Evolutionary conservation across 2,113 vertebrate species (phyloP), one percentile per base, ranked within the genome.

Genomic region (Calonectris borealis): DNA sequence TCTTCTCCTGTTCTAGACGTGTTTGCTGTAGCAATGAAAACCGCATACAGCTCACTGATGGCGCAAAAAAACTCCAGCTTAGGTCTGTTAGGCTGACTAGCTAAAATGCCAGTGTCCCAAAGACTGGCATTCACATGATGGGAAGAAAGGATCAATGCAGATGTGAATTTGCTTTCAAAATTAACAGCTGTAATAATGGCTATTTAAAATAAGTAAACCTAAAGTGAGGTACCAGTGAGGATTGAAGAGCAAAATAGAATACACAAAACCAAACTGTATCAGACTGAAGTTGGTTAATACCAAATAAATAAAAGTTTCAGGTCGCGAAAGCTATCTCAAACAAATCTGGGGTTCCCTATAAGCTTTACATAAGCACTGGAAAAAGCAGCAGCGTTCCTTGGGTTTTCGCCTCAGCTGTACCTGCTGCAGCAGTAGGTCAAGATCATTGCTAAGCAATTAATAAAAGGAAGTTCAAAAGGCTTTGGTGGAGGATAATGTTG

Each of bases 221-320:
- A 24, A 96, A 72, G 26, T 27, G 16, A 42, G 24, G 8, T 62
- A n/a, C 36, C 16, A 40, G 13, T 19, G 13, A 68, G 17, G 15
- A 36, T 3, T 64, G 57, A 72, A 68, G 21, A 68, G 10, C n/a
- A 64, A 72, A 80, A 72, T 1, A 77, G 12, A 91, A 58, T 48
- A 49, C 27, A 54, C 13, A 52, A 57, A 73, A 20, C n/a, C 9
- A 51, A 70, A 36, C 29, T 0, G 0, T 44, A 62, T 58, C n/a
- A 62, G 27, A 76, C 66, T 49, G 25, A 83, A 83, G 18, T 86
- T 1, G 10, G 21, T 90, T 79, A 55, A 61, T 62, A 54, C 27
- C 38, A 85, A 90, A 52, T 3, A 36, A 81, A 52, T 78, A 11
- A 38, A 87, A 65, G 25, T 57, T 81, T 84, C 32, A 29, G 32